Conservation (phyloP, 2,113 vertebrate genomes). For the Odontophorus gujanensis region DNA sequence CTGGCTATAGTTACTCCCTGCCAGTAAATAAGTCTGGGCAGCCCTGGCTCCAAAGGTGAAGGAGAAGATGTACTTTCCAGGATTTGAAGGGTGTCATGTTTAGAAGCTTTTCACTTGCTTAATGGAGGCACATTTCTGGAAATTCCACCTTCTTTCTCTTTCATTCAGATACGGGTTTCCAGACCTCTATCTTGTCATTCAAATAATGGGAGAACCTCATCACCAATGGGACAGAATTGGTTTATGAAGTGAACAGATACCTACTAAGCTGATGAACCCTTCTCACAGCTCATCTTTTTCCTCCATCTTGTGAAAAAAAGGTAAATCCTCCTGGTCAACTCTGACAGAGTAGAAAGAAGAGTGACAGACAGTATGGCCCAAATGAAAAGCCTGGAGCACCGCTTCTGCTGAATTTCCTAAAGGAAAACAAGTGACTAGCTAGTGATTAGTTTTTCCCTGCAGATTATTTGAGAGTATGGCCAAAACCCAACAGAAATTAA, state of each 20-base stretch:
- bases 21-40: neutral
- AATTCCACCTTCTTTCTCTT: neutral
- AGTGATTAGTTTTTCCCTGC: neutral
- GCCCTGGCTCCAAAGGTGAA: neutral
- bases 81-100: neutral
- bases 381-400: neutral
- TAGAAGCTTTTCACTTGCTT: neutral
- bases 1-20: neutral
- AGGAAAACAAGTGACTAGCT: neutral
- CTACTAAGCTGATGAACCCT: neutral
- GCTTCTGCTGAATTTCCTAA: neutral
- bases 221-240: neutral
- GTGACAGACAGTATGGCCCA: accelerated
- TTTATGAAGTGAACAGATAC: neutral
- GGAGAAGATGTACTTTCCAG: neutral
- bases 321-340: neutral
- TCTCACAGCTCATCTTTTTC: neutral
- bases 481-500: neutral
- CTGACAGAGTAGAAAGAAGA: neutral
- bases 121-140: neutral
- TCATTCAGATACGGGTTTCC: neutral
- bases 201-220: neutral
- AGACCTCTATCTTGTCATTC: neutral
- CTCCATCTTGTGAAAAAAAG: accelerated
- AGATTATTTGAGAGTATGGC: neutral